Evolutionary conservation across 2,888 invertebrate species (phyloP), one percentile per base, ranked within the genome.

Genomic region (Electrophaes corylata): DNA sequence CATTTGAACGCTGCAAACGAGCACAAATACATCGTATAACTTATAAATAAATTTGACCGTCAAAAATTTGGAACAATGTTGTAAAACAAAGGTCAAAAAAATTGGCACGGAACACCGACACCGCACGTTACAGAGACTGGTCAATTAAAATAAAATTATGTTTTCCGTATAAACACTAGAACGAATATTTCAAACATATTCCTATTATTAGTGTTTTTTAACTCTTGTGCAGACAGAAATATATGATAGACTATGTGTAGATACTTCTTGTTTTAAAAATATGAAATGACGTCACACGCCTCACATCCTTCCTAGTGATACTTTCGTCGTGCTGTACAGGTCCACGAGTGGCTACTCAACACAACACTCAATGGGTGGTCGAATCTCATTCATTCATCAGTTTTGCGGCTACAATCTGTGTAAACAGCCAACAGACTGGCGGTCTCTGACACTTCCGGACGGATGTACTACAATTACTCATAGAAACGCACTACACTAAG

Each of bases 301-400:
- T 39, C 31, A 8, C 26, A 45, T 37, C 23, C 23, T 31, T 40
- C 4, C 29, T 47, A 12, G 23, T 41, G 37, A 57, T 66, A 84
- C 79, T 86, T 86, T 77, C 79, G 57, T 48, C 12, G 44, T 3
- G 51, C 79, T 66, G 54, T 77, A 68, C 76, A 52, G 11, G 35
- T 45, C 64, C 57, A 69, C 69, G 71, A 75, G 69, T 75, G 80
- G 75, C 78, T 79, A 80, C 80, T 82, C 76, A 60, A 73, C 64
- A 62, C 67, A 61, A 47, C 68, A 62, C 89, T 75, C 88, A 72
- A 85, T 91, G 91, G 91, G 91, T 91, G 91, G 91, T 85, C 90
- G 78, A 55, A 77, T 70, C 69, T 76, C 75, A 78, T 81, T 84
- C 79, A 79, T 71, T 67, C 71, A 69, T 67, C 65, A 69, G 69